Percentiles rank a stretch among this genome's conserved stretches.
Evolutionary conservation across 2,113 vertebrate species (phyloP).

Genomic region (Lucifuga dentata): DNA sequence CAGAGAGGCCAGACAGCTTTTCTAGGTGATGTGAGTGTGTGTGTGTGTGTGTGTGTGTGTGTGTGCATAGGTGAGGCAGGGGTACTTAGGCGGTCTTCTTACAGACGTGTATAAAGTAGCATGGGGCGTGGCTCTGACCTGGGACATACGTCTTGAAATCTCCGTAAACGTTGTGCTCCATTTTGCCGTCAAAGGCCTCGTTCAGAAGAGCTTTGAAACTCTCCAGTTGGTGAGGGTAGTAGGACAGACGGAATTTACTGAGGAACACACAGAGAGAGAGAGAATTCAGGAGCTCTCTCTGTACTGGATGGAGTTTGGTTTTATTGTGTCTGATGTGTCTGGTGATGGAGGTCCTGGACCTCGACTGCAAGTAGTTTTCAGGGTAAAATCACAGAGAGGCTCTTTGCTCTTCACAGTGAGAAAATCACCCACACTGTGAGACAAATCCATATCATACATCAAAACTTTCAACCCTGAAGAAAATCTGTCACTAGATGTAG

Average conservation of each 20-base stretch:
- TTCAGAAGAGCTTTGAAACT: slow-evolving; percentile 89
- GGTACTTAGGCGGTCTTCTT: slow-evolving; percentile 85
- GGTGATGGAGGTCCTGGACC: not conserved
- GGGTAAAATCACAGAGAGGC: no score
- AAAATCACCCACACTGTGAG: no score
- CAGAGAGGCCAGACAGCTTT: not conserved
- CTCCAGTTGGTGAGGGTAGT: slow-evolving; percentile 92
- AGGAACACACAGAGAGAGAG: slow-evolving; percentile 29
- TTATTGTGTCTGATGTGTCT: not conserved
- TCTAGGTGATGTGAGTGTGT: not conserved
- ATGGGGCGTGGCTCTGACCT: slow-evolving; percentile 84
- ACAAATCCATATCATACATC: no score
- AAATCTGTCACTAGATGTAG: no score
- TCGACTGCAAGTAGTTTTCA: not conserved
- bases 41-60: not conserved
- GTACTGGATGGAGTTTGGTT: no score
- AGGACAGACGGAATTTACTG: slow-evolving; percentile 96
- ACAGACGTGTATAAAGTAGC: slow-evolving; percentile 97
- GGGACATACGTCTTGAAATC: slow-evolving; percentile 91
- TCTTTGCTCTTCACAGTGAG: no score
- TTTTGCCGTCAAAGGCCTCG: slow-evolving; percentile 86
- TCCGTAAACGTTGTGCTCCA: slow-evolving; percentile 90
- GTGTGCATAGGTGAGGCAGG: no score
- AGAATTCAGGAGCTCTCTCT: not conserved
- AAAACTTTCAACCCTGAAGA: no score